Conservation (phyloP, 2,113 vertebrate species). For the Onychostruthus taczanowskii region DNA sequence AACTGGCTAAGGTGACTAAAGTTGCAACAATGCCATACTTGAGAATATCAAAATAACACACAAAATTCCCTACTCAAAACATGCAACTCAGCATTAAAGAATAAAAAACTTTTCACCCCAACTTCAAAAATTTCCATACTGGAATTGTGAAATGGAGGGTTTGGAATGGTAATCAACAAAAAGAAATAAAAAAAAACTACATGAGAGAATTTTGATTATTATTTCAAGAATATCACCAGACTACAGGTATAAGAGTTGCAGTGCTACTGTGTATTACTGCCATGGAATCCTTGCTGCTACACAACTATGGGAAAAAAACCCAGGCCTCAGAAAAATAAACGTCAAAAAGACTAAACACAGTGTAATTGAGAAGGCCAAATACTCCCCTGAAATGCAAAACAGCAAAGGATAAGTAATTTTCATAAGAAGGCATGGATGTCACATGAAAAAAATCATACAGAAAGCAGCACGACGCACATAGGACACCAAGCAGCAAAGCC, state of each 20-base stretch:
- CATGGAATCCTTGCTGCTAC: neutral
- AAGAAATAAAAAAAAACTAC: neutral
- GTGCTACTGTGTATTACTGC: neutral
- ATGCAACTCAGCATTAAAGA: neutral
- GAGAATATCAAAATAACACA: neutral
- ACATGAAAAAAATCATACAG: neutral
- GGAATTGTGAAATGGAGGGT: neutral
- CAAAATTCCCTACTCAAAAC: neutral
- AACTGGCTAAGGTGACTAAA: neutral
- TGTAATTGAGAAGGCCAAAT: neutral
- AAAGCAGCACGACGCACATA: neutral
- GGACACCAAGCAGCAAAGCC: neutral
- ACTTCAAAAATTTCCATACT: neutral
- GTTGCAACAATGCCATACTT: neutral
- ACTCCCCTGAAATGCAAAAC: neutral
- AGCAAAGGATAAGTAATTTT: neutral
- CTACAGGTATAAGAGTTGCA: neutral
- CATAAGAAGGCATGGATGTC: neutral
- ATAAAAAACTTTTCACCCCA: neutral
- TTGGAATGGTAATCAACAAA: neutral
- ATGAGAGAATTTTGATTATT: neutral
- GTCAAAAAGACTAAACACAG: neutral
- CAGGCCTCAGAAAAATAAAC: accelerated
- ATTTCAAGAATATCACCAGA: neutral
- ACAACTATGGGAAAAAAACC: neutral